Conservation (phyloP, 2,113 vertebrate genomes). For the Empidonax traillii region DNA sequence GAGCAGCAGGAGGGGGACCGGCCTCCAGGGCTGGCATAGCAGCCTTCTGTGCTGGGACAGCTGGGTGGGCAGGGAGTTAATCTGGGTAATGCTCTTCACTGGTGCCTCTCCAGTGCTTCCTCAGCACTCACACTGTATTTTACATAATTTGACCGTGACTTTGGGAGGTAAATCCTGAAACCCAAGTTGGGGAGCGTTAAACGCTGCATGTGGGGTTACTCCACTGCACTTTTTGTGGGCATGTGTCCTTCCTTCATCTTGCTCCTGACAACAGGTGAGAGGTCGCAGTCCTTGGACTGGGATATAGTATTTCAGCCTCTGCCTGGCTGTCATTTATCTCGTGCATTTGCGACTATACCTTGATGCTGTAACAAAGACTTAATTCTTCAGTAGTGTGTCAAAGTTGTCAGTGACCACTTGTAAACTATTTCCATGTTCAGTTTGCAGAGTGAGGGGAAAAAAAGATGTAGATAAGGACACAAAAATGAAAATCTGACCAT, state of each 20-base stretch:
- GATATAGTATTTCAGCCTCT: not conserved
- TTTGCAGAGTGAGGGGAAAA: not conserved
- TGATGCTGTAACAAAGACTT: not conserved
- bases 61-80: not conserved
- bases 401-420: not conserved
- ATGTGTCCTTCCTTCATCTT: not conserved
- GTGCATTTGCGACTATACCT: not conserved
- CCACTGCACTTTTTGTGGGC: not conserved
- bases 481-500: not conserved
- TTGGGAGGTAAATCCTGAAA: not conserved
- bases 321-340: not conserved
- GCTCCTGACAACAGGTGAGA: not conserved
- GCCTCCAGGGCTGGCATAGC: accelerated
- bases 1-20: not conserved
- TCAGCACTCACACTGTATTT: not conserved
- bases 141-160: not conserved
- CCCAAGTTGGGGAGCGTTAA: accelerated
- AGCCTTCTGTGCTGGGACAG: not conserved
- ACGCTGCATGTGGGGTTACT: accelerated
- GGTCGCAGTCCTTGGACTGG: accelerated
- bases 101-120: not conserved
- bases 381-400: not conserved
- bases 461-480: not conserved
- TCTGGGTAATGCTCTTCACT: not conserved
- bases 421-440: not conserved